Evolutionary conservation across 2,888 invertebrate genomes (phyloP).

Genomic region (Zootermopsis nevadensis): DNA sequence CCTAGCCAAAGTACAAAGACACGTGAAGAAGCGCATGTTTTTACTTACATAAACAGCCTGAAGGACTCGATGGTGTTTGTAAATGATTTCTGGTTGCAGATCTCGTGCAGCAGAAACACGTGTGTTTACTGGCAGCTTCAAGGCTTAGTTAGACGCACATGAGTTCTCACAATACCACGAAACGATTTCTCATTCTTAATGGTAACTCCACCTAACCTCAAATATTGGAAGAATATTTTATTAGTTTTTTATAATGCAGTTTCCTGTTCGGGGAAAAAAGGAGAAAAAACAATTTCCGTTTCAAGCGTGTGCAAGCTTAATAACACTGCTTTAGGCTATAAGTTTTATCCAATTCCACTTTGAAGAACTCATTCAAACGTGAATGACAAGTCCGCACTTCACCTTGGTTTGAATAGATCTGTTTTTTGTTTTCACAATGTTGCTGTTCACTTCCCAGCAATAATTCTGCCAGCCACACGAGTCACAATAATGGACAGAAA

Average conservation of each 20-base stretch:
- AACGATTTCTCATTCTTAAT: not conserved
- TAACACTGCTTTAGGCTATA: no score
- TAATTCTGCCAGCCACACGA: no score
- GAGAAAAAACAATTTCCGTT: no score
- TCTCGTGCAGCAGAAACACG: conserved; percentile 2
- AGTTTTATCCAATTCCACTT: no score
- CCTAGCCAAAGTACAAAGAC: not conserved
- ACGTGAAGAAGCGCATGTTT: conserved; percentile 1
- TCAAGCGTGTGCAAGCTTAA: no score
- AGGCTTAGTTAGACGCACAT: not conserved
- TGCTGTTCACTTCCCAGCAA: no score
- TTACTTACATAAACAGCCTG: not conserved
- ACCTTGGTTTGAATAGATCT: no score
- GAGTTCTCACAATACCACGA: not conserved
- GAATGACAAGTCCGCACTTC: no score
- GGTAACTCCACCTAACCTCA: not conserved
- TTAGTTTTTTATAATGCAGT: not conserved
- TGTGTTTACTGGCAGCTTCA: not conserved
- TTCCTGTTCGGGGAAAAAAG: no score
- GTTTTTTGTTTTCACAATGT: no score
- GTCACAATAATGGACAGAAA: no score
- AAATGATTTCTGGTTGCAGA: conserved; percentile 12
- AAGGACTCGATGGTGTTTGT: not conserved
- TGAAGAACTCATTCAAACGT: no score
- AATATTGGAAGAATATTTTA: not conserved